Base-by-base conservation (phyloP, 2,797 vertebrate genomes). In the Nyctalus aviator region DNA sequence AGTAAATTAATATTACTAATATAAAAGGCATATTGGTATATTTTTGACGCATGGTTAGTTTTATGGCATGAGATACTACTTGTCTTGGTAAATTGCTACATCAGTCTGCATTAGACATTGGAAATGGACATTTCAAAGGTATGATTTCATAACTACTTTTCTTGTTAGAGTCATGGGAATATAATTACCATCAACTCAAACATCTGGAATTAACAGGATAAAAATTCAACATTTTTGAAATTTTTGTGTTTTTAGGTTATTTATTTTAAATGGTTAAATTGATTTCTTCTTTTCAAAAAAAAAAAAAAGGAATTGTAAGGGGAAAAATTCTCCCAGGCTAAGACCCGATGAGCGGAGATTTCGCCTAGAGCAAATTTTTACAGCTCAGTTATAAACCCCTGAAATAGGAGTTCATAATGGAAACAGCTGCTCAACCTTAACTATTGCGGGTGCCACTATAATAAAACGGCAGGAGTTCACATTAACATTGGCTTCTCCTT, bases 341-440 rank as follows among this genome's bases (percentile, higher is more conserved):
- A 98, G 97, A 97, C 92, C 90, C 86, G 83, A 95, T 97, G 94
- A 98, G 97, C 96, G 89, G 97, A 97, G 96, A 96, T 97, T 97
- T 98, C 97, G 98, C 98, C 98, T 96, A 73, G 84, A 97, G 98
- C 98, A 96, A 95, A 96, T 97, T 98, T 98, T 98, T 98, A 98
- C 97, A 98, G 97, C 97, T 97, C 94, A 96, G 98, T 98, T 98
- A 98, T 98, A 98, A 98, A 98, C 97, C 98, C 94, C 97, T 97
- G 97, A 98, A 98, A 98, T 97, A 97, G 97, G 97, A 98, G 97
- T 98, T 98, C 97, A 98, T 98, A 98, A 98, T 98, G 96, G 98
- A 98, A 98, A 98, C 98, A 98, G 98, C 98, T 98, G 98, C 97
- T 98, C 97, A 98, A 96, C 93, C 97, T 97, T 98, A 98, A 97